Percentiles rank a stretch among this genome's conserved stretches.
Conservation (phyloP, 2,888 invertebrate species). For the Morpho deidamia region DNA sequence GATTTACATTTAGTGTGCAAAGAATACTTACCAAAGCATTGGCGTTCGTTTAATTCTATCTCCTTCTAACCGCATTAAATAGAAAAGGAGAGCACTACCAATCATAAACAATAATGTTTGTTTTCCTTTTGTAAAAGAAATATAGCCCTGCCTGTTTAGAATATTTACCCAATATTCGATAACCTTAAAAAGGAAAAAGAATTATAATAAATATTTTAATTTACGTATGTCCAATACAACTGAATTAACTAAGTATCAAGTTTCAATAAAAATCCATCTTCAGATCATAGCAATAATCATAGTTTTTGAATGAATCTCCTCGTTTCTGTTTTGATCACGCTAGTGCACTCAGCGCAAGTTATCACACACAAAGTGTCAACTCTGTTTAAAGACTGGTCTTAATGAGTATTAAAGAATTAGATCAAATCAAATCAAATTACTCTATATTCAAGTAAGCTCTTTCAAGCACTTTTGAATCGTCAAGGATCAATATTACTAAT, state of each 20-base stretch:
- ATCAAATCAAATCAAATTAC: not conserved
- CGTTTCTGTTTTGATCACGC: no score
- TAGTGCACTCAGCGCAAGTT: not conserved
- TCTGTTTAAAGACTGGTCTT: no score
- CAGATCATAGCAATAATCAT: no score
- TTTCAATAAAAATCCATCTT: no score
- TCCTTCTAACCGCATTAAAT: slow-evolving; percentile 68
- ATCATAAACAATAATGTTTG: slow-evolving; percentile 66
- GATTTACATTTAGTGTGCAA: no score
- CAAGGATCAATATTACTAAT: no score
- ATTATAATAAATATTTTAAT: not conserved
- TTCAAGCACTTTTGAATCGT: not conserved
- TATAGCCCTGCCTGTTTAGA: slow-evolving; percentile 46
- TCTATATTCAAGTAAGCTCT: not conserved
- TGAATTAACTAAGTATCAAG: no score
- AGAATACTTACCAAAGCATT: slow-evolving; percentile 54
- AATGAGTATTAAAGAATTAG: not conserved
- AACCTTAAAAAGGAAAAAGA: slow-evolving; percentile 39
- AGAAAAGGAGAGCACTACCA: slow-evolving; percentile 66
- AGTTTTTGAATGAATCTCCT: not conserved
- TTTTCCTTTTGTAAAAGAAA: slow-evolving; percentile 52
- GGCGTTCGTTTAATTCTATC: slow-evolving; percentile 57
- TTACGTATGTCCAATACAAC: no score
- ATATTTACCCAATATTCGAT: slow-evolving; percentile 62
- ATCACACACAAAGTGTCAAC: no score